Evolutionary conservation across 2,113 vertebrate genomes (phyloP).

Genomic region (Gymnarchus niloticus): DNA sequence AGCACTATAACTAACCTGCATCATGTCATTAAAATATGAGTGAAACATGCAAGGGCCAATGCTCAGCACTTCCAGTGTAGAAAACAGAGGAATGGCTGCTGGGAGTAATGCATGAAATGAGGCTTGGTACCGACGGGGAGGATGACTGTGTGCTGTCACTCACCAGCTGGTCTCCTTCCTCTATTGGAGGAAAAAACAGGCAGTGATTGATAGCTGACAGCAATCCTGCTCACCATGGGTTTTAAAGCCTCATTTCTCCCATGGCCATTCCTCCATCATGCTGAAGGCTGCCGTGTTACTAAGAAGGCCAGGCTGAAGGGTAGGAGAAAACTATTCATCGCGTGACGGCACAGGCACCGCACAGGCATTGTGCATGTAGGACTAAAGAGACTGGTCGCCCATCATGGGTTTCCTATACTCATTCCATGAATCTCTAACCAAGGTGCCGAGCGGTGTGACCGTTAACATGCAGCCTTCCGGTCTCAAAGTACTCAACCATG

Average conservation of each 20-base stretch:
- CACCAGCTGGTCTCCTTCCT: not conserved
- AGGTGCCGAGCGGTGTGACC: not conserved
- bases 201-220: not conserved
- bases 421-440: not conserved
- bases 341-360: not conserved
- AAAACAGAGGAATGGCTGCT: not conserved
- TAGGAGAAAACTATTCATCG: not conserved
- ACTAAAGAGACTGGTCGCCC: not conserved
- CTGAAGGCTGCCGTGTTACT: not conserved
- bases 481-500: not conserved
- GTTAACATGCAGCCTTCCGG: not conserved
- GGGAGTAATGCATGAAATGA: not conserved
- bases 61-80: too few relatives aligned
- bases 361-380: not conserved
- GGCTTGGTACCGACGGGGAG: not conserved
- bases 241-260: slow-evolving; percentile 9
- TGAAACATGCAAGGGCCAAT: too few relatives aligned
- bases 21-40: too few relatives aligned
- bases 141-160: not conserved
- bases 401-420: not conserved
- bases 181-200: not conserved
- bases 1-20: not conserved
- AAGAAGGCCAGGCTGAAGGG: not conserved
- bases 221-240: not conserved
- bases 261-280: not conserved